Base-by-base conservation (phyloP, 2,888 invertebrate genomes). In the Pycnomerus fuliginosus region DNA sequence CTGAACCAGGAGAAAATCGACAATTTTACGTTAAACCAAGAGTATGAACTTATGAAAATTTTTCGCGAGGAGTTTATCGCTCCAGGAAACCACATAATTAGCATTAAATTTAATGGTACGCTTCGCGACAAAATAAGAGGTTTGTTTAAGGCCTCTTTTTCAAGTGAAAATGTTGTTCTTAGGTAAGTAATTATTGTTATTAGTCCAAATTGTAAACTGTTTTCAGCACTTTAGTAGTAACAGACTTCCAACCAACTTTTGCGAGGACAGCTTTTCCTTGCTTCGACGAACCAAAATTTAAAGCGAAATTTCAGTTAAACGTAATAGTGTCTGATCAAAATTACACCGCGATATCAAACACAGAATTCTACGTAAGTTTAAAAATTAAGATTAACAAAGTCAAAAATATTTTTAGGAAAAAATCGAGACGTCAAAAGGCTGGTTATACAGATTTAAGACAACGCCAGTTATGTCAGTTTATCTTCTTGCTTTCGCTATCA, bases 61-160 rank as follows among this genome's bases (percentile, higher is more conserved):
- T 50, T 55, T 3, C 42, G 47, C 1, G 32, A 48, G 13, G 43
- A 28, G 4, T 12, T 37, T 7, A 33, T 65, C 1, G 14, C 50
- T 27, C 59, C 34, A 69, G 74, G 56, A 24, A 72, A 72, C 40
- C 86, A 86, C 61, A 67, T 74, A 14, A 64, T 87, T 14, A 61
- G 69, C 32, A 74, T 88, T 33, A 68, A 77, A 27, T 90, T 83
- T 59, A 69, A 68, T 44, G 88, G 88, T 0, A 74, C 72, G 41
- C 71, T 85, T 55, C 76, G 76, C 8, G 74, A 79, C 44, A 80
- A 79, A 48, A 80, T 84, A 56, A 78, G 82, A 35, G 89, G 89
- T 3, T 77, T 89, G 40, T 87, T 87, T 66, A 53, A 48, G 37
- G 51, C 50, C 2, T 13, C 37, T 14, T 53, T 40, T 40, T 30